Percentiles rank a stretch among this genome's conserved stretches.
These are phyloP conservation scores for Rhogogaster chlorosoma DNA, from an alignment of 2,888 invertebrate species.

Conservation along the genomic window DNA sequence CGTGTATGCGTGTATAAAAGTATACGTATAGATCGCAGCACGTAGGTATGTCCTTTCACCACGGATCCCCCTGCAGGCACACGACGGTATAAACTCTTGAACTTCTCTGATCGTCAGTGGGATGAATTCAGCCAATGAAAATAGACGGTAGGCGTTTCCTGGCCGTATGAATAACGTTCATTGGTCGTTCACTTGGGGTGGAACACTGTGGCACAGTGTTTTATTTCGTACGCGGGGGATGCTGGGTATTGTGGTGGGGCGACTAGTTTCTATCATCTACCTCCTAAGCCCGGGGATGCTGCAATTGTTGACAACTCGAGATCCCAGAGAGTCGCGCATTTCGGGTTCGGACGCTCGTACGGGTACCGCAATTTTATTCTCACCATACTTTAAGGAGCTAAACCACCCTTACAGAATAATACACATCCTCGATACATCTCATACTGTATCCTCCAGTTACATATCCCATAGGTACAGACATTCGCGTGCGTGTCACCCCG, in stretches of 20 bases:
- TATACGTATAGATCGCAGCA: constrained; percentile 53
- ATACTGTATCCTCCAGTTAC: neutral
- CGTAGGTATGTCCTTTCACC: constrained; percentile 69
- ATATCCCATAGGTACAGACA: neutral
- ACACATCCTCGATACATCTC: neutral
- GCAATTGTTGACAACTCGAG: constrained; percentile 73
- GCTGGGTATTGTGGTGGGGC: constrained; percentile 64
- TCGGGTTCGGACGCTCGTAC: constrained; percentile 64
- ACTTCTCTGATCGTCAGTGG: constrained; percentile 64
- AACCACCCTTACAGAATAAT: too few species aligned
- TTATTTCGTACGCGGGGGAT: constrained; percentile 68
- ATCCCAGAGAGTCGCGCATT: constrained; percentile 62
- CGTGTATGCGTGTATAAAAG: constrained; percentile 62
- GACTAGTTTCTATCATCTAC: constrained; percentile 65
- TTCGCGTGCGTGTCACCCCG: neutral
- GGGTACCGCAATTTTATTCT: constrained; percentile 25
- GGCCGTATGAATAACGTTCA: constrained; percentile 59
- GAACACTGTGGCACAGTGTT: constrained; percentile 75
- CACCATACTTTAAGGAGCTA: neutral
- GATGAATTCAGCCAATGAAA: constrained; percentile 63
- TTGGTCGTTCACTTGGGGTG: constrained; percentile 71
- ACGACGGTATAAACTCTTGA: constrained; percentile 71
- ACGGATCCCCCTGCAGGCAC: constrained; percentile 49
- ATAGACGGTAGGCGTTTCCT: constrained; percentile 63
- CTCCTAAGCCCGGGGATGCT: constrained; percentile 70